Evolutionary conservation across 1,140 invertebrate genomes (phyloP), one percentile per base, ranked within the genome.

Genomic region (Eriocheir sinensis): DNA sequence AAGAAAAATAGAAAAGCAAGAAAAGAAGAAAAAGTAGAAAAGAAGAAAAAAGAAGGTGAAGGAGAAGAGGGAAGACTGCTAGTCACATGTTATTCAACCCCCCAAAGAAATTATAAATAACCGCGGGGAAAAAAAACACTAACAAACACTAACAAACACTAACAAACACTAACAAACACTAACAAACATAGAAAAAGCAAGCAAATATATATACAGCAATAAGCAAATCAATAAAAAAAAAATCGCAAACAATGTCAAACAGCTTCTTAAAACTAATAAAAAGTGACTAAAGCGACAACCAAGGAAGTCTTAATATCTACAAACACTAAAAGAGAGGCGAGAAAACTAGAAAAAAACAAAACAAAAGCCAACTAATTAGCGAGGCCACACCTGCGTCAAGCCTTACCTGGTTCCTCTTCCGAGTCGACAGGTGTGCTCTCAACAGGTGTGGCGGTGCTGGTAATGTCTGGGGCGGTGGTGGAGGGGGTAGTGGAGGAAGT

Each of bases 391-490:
- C 60, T 72, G 60, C n/a, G n/a, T n/a, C 60, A 21, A 2, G 0
- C 27, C 60, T 72, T n/a, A 72, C 60, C 60, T 72, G 60, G 60
- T 6, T 2, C 27, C 2, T 72, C 27, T 17, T 72, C 60, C 21
- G 21, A n/a, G 36, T 34, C 38, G 12, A 30, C 86, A 83, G 92
- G 41, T 30, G 92, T 60, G 17, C 81, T 86, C 34, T n/a, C 36
- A 88, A 41, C 38, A 72, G 89, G n/a, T 30, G 89, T 91, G 21
- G 89, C 72, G 34, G 27, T 91, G 53, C 36, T 91, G 53, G n/a
- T 91, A 48, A n/a, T 8, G 6, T 41, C 9, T 21, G 89, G 27
- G 8, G 34, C 9, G 9, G 41, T 36, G 17, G 89, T 53, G 89
- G 89, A 30, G 89, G 21, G 9, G n/a, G 53, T 48, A 6, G 89